Percentiles rank a stretch among this genome's conserved stretches.
Evolutionary conservation across 2,888 invertebrate genomes (phyloP).

Genomic region (Dermolepida albohirtum): DNA sequence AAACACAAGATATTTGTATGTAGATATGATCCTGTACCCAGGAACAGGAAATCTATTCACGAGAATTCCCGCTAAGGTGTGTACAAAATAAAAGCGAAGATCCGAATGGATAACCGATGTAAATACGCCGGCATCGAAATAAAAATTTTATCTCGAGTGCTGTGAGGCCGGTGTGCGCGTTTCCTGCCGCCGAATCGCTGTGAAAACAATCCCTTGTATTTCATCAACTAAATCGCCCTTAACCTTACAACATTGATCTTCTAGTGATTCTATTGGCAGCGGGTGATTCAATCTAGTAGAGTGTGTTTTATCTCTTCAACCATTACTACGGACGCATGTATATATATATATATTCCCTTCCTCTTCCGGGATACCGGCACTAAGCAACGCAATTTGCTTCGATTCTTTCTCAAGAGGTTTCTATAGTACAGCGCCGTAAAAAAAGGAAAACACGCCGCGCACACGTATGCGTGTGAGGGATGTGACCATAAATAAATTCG

Average conservation of each 20-base stretch:
- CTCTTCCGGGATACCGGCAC: slow-evolving; percentile 8
- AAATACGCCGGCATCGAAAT: not conserved
- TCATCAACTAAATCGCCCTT: slow-evolving; percentile 43
- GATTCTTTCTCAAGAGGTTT: slow-evolving; percentile 11
- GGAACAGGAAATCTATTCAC: not conserved
- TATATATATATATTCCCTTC: slow-evolving; percentile 31
- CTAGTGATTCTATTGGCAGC: slow-evolving; percentile 40
- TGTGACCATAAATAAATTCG: slow-evolving; percentile 30
- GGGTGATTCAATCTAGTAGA: slow-evolving; percentile 43
- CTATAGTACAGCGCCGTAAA: not conserved
- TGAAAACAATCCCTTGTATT: slow-evolving; percentile 36
- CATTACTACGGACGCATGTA: slow-evolving; percentile 39
- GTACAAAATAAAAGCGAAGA: slow-evolving; percentile 12
- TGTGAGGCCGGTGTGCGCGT: not conserved
- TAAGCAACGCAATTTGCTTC: slow-evolving; percentile 38
- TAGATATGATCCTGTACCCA: not conserved
- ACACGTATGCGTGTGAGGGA: slow-evolving; percentile 9
- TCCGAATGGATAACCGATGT: slow-evolving; percentile 26
- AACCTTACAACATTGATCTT: slow-evolving; percentile 42
- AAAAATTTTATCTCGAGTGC: slow-evolving; percentile 2
- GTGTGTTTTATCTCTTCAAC: slow-evolving; percentile 41
- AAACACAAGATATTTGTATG: not conserved
- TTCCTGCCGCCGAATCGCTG: slow-evolving; percentile 11
- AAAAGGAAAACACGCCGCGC: not conserved
- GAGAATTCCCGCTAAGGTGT: slow-evolving; percentile 16